Percentiles rank a stretch among this genome's conserved stretches.
Evolutionary conservation across 2,113 vertebrate species (phyloP).

Genomic region (Malaclemys terrapin): DNA sequence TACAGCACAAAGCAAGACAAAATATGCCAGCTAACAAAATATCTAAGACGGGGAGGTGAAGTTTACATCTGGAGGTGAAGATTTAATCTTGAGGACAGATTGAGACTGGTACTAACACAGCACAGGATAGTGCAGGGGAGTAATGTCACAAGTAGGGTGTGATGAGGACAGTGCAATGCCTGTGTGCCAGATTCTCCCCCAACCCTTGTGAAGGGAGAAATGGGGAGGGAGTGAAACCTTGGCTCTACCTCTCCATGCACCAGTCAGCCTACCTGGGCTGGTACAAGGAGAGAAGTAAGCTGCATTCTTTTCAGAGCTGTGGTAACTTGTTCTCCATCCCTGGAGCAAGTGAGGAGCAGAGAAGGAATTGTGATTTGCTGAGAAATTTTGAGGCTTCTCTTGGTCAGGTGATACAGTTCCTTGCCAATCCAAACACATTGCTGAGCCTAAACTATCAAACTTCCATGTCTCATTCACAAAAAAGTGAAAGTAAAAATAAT

Average conservation of each 20-base stretch:
- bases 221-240: background rate
- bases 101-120: background rate
- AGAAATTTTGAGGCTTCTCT: background rate
- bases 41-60: background rate
- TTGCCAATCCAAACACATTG: fast-evolving
- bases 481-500: background rate
- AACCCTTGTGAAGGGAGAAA: background rate
- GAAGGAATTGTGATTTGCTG: background rate
- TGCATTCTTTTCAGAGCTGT: background rate
- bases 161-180: background rate
- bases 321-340: background rate
- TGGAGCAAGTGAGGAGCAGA: background rate
- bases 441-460: background rate
- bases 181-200: background rate
- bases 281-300: background rate
- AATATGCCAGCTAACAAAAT: background rate
- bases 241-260: background rate
- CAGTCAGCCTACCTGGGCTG: background rate
- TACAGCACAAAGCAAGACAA: background rate
- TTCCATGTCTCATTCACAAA: background rate
- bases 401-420: fast-evolving
- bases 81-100: background rate
- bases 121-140: fast-evolving
- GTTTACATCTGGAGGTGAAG: background rate
- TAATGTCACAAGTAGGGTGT: background rate